A percentile compares a stretch with the other conserved stretches of the same genome.
Evolutionary conservation across 2,797 vertebrate genomes (phyloP).

Genomic region (Poeciliopsis infans): DNA sequence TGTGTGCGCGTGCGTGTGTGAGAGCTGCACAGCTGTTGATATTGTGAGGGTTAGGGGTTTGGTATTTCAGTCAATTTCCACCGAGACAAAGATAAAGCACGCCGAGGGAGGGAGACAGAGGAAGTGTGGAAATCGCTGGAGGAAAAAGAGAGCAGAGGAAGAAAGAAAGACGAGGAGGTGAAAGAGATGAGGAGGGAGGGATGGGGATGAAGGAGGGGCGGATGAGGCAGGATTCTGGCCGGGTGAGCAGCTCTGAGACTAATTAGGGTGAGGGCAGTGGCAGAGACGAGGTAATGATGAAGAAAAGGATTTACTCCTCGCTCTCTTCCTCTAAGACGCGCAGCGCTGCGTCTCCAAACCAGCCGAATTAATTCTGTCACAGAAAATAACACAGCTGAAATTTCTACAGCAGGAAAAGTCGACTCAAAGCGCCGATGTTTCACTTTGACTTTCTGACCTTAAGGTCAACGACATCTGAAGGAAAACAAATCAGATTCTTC

Average conservation of each 20-base stretch:
- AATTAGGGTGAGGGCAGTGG: conserved; percentile 84
- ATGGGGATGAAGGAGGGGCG: conserved; percentile 41
- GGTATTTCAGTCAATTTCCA: conserved; percentile 79
- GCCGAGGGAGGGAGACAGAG: conserved; percentile 58
- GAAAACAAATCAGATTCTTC: background rate
- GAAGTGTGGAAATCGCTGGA: conserved; percentile 75
- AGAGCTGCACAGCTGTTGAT: conserved; percentile 78
- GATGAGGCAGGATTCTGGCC: conserved; percentile 71
- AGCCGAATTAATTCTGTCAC: background rate
- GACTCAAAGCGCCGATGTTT: background rate
- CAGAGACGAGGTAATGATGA: conserved; percentile 83
- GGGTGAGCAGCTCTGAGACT: conserved; percentile 83
- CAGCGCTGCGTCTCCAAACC: conserved; percentile 52
- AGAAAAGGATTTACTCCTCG: conserved; percentile 83
- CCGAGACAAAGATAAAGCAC: conserved; percentile 71
- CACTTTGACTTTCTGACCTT: conserved; percentile 1
- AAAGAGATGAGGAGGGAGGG: conserved; percentile 52
- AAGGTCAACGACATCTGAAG: background rate
- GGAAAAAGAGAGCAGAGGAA: conserved; percentile 66
- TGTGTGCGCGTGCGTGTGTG: conserved; percentile 30
- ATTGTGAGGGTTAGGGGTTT: conserved; percentile 73
- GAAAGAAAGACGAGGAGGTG: conserved; percentile 62
- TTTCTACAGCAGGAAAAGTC: background rate
- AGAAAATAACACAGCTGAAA: background rate
- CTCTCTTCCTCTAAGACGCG: conserved; percentile 63